A percentile compares a stretch with the other conserved stretches of the same genome.
These are phyloP conservation scores for Sinopyrophorus schimmeli DNA, from an alignment of 2,888 invertebrate genomes.

Conservation along the genomic window DNA sequence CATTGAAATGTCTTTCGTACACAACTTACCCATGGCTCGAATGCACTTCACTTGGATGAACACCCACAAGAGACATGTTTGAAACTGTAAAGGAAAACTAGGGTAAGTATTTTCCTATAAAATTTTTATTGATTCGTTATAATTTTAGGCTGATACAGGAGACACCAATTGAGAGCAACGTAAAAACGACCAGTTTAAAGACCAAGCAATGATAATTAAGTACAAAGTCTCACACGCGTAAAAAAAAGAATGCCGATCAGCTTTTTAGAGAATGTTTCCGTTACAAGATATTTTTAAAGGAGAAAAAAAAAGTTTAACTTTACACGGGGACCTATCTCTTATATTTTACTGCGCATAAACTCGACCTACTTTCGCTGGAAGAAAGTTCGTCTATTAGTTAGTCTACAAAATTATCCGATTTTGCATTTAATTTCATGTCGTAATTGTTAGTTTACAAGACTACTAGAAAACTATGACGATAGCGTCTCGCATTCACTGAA, in stretches of 20 bases:
- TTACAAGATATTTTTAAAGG: too few relatives aligned
- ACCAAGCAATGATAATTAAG: too few relatives aligned
- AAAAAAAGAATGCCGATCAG: background rate
- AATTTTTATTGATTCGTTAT: background rate
- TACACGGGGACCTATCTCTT: constrained; percentile 14
- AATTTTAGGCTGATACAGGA: constrained; percentile 5
- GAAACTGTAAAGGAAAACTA: constrained; percentile 52
- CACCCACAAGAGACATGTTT: constrained; percentile 61
- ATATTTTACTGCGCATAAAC: constrained; percentile 18
- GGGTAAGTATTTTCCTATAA: too few relatives aligned
- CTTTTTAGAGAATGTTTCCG: constrained; percentile 14
- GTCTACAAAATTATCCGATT: constrained; percentile 6
- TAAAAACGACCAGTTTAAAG: too few relatives aligned
- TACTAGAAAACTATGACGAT: too few relatives aligned
- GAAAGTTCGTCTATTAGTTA: constrained; percentile 21
- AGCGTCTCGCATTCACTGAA: too few relatives aligned
- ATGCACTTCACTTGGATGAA: constrained; percentile 59
- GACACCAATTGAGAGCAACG: background rate
- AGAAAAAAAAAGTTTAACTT: background rate
- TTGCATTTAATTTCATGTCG: background rate
- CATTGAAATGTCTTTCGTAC: background rate
- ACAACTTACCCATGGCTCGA: constrained; percentile 50
- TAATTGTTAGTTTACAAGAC: too few relatives aligned
- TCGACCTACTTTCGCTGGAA: constrained; percentile 29
- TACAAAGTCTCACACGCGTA: too few relatives aligned